Conservation (phyloP, 92 coral and sea anemone species). For the Diadumene lineata region DNA sequence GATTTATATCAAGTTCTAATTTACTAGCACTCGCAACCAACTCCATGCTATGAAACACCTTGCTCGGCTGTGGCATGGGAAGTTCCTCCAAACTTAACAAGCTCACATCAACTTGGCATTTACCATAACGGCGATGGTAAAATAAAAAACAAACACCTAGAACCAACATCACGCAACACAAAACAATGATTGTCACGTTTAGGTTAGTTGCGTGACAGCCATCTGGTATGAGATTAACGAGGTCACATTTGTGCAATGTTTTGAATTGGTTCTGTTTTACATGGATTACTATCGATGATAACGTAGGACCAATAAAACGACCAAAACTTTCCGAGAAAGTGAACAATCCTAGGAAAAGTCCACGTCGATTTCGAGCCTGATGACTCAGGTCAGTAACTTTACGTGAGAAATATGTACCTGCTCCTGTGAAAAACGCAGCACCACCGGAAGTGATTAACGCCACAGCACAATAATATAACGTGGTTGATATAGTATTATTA, state of each 20-base stretch:
- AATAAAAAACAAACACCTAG: conserved; percentile 52
- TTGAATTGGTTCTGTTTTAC: conserved; percentile 29
- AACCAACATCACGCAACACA: conserved; percentile 55
- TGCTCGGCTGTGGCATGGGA: conserved; percentile 45
- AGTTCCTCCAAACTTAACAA: conserved; percentile 55
- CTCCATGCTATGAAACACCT: conserved; percentile 6
- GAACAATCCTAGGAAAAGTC: conserved; percentile 81
- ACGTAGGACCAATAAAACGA: conserved; percentile 82
- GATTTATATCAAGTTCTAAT: conserved; percentile 9
- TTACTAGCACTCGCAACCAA: neutral
- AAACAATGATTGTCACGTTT: conserved; percentile 63
- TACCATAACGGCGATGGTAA: conserved; percentile 84
- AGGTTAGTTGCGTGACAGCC: conserved; percentile 72
- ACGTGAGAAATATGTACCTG: conserved; percentile 86
- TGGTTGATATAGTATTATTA: conserved; percentile 30
- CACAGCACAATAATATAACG: conserved; percentile 72
- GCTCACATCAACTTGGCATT: conserved; percentile 58
- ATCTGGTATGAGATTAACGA: conserved; percentile 42
- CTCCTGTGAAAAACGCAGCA: conserved; percentile 83
- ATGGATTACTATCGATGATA: conserved; percentile 63
- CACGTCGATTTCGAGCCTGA: conserved; percentile 93
- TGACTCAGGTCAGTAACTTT: conserved; percentile 91
- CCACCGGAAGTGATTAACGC: conserved; percentile 90
- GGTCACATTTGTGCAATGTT: conserved; percentile 26
- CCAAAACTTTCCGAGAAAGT: conserved; percentile 92